phyloP scores from a whole-genome alignment of 2,113 vertebrate species.

The Serilophus lunatus region DNA sequence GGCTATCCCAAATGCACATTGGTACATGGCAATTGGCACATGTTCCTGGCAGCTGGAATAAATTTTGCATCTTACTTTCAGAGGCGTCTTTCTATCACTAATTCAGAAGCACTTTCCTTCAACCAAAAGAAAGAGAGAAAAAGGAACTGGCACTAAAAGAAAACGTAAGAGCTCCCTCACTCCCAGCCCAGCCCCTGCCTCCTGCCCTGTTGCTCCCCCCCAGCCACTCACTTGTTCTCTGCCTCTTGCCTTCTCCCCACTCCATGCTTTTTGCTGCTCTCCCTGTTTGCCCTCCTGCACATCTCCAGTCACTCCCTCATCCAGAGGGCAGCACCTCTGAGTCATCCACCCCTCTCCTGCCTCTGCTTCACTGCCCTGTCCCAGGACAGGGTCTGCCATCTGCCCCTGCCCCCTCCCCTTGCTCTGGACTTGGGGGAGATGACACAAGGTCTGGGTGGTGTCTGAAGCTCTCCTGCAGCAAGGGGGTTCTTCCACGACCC shows the following conservation, averaged over 20 bases:
- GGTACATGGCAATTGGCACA: not conserved
- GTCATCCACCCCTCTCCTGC: not conserved
- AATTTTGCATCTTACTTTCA: conserved; percentile 68
- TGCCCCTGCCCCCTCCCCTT: not conserved
- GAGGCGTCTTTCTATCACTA: conserved; percentile 96
- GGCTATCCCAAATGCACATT: not conserved
- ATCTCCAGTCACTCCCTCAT: not conserved
- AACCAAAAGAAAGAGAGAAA: conserved; percentile 90
- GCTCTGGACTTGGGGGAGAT: not conserved
- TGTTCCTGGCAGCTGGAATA: conserved; percentile 26
- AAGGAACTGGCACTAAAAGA: conserved; percentile 84
- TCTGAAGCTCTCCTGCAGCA: not conserved
- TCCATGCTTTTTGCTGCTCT: not conserved
- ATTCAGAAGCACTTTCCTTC: conserved; percentile 97
- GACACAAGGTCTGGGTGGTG: not conserved
- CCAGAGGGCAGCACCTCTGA: not conserved
- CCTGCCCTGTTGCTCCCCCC: conserved; percentile 43
- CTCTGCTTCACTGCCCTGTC: not conserved
- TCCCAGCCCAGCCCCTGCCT: conserved; percentile 30
- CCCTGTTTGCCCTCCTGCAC: not conserved
- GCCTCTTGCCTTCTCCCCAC: not conserved
- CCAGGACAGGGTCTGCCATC: not conserved
- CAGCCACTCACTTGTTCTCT: conserved; percentile 25
- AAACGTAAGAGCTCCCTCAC: conserved; percentile 84
- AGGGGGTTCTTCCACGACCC: not conserved